Evolutionary conservation across 2,113 vertebrate genomes (phyloP), one percentile per base, ranked within the genome.

Genomic region (Percina caprodes): DNA sequence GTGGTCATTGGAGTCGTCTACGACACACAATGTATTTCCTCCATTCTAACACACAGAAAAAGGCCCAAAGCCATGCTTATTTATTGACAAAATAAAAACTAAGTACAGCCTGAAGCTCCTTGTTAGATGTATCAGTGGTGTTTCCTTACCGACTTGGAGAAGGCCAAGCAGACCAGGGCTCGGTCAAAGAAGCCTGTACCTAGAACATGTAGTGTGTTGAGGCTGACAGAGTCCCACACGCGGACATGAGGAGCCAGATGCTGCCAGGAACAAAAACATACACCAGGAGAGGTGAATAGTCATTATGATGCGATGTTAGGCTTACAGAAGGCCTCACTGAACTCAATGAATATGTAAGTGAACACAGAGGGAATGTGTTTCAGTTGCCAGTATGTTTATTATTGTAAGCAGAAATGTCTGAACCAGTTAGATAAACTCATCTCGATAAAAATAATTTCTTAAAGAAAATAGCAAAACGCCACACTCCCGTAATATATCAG

Each of bases 1-100:
- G 0, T 99, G 98, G 85, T 99, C 98, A 0, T 99, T 99, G 83
- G 97, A 99, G 91, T 99, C 98, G 4, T 99, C 98, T 33, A 99
- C 97, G 0, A 95, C 96, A 68, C 98, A 99, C 35, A 99, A 92
- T 3, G 94, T 96, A 79, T 96, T 97, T 39, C 98, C 98, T 85
- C 98, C 98, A 1, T 99, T 99, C 98, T 99, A 83, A 76, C 23
- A 33, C 11, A 45, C 5, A 69, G 46, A 73, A 67, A 56, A 33
- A 70, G 4, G 69, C n/a, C 46, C 58, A 74, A 46, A 51, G 3
- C 3, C 18, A 4, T 1, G 55, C 24, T 66, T 16, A 24, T 24
- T n/a, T 14, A 19, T 15, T 6, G 23, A 30, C 48, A 39, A 52
- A 35, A 63, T 33, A 15, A 21, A 59, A 68, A 1, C 10, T 3